Evolutionary conservation across 2,797 vertebrate species (phyloP).

Genomic region (Typhlichthys subterraneus): DNA sequence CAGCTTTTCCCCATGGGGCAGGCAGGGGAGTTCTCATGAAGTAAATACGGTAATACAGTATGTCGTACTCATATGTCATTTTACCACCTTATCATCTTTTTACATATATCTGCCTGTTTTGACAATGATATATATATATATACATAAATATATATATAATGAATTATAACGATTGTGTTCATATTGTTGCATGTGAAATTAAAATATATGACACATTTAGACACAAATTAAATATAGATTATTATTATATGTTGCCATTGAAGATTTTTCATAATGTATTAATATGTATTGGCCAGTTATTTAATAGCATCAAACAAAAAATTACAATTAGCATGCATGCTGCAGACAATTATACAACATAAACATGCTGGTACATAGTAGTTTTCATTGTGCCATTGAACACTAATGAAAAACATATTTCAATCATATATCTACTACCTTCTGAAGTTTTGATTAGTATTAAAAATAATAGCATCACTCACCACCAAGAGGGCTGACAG

Average conservation of each 20-base stretch:
- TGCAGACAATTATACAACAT: not conserved
- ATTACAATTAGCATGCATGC: too few relatives aligned
- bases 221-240: constrained; percentile 3
- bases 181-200: not conserved
- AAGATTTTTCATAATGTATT: too few relatives aligned
- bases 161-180: not conserved
- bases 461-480: constrained; percentile 39
- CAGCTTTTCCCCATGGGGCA: constrained; percentile 44
- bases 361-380: not conserved
- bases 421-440: not conserved
- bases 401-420: not conserved
- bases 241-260: not conserved
- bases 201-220: not conserved
- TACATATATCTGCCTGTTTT: not conserved
- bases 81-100: constrained; percentile 17
- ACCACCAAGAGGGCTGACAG: constrained; percentile 41
- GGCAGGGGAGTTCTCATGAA: constrained; percentile 27
- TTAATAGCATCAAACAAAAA: constrained; percentile 13
- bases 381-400: not conserved
- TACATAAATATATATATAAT: too few relatives aligned
- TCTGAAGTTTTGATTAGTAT: not conserved
- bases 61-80: constrained; percentile 22
- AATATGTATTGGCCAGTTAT: not conserved
- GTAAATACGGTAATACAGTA: constrained; percentile 60
- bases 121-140: too few relatives aligned